phyloP scores from a whole-genome alignment of 2,113 vertebrate genomes.

The Ranitomeya imitator region DNA sequence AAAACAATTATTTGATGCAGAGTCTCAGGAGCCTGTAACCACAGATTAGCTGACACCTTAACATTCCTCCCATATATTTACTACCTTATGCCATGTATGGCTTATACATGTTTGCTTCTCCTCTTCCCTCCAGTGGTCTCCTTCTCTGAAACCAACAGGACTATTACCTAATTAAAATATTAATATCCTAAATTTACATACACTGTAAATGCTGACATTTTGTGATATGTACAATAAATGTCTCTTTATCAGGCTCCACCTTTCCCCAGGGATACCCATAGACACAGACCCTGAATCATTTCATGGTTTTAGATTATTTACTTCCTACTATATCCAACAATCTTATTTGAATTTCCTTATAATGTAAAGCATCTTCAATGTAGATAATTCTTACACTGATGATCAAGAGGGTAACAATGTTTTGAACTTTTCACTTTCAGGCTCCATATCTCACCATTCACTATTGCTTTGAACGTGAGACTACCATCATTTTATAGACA shows the following conservation, averaged over 20 bases:
- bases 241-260: neutral
- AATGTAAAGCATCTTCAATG: neutral
- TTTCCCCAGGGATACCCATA: neutral
- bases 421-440: no score
- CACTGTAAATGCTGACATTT: neutral
- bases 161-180: no score
- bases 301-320: neutral
- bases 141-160: no score
- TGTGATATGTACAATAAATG: neutral
- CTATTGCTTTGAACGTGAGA: no score
- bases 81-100: neutral
- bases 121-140: no score
- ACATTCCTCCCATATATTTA: neutral
- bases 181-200: neutral
- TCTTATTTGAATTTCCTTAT: neutral
- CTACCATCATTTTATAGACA: no score
- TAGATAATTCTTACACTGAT: neutral
- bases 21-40: neutral
- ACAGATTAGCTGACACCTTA: neutral
- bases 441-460: no score
- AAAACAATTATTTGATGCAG: neutral
- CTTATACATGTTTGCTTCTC: no score
- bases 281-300: neutral
- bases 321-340: neutral
- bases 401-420: no score